Conservation (phyloP, 2,797 vertebrate species). For the Pygocentrus nattereri region DNA sequence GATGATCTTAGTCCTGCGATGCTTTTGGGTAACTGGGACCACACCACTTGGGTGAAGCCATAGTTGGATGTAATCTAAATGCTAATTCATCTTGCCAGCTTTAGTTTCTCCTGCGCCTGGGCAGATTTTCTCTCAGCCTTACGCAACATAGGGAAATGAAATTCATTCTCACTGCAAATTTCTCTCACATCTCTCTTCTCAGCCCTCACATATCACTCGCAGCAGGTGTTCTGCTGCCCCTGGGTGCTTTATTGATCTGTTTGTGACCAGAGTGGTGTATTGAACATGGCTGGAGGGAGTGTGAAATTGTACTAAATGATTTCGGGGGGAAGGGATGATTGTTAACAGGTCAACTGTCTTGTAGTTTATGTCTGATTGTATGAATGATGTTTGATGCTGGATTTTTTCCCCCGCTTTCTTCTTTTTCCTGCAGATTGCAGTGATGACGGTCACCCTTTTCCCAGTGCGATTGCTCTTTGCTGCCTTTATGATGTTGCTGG, state of each 20-base stretch:
- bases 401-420: neutral
- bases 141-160: constrained; percentile 20
- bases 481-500: constrained; percentile 96
- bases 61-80: constrained; percentile 36
- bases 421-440: constrained; percentile 39
- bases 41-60: neutral
- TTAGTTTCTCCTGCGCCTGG: neutral
- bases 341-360: neutral
- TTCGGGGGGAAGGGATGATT: neutral
- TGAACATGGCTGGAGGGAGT: neutral
- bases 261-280: neutral
- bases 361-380: neutral
- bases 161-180: constrained; percentile 8
- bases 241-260: neutral
- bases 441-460: constrained; percentile 51
- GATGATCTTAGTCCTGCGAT: neutral
- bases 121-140: constrained; percentile 1
- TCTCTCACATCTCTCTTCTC: neutral
- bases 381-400: constrained; percentile 3
- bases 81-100: constrained; percentile 29
- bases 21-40: neutral
- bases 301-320: neutral
- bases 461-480: constrained; percentile 77
- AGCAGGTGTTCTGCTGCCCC: neutral
- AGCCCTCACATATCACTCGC: neutral